phyloP scores from a whole-genome alignment of 2,888 invertebrate species.

The Yponomeuta evonymella region DNA sequence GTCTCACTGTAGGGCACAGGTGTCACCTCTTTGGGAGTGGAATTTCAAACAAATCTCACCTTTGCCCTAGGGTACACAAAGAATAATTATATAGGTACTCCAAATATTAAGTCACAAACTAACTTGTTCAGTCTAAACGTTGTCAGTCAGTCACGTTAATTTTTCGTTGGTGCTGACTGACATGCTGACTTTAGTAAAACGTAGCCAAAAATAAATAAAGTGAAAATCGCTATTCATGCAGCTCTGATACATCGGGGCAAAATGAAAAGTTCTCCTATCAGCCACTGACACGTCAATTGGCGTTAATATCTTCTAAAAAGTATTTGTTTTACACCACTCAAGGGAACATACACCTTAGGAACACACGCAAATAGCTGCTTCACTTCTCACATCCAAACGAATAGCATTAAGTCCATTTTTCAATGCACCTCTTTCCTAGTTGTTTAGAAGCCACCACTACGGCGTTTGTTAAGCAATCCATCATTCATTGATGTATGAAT shows the following conservation, averaged over 20 bases:
- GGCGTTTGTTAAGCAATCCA: slow-evolving; percentile 62
- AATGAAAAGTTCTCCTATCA: slow-evolving; percentile 73
- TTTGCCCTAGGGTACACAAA: too few relatives aligned
- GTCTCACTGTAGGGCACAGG: too few relatives aligned
- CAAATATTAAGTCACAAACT: too few relatives aligned
- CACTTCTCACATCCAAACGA: neutral
- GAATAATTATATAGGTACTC: too few relatives aligned
- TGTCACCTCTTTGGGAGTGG: too few relatives aligned
- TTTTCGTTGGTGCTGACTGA: too few relatives aligned
- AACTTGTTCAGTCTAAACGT: too few relatives aligned
- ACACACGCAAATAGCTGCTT: slow-evolving; percentile 29
- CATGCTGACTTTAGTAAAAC: too few relatives aligned
- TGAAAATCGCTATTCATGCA: slow-evolving; percentile 64
- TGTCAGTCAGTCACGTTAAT: too few relatives aligned
- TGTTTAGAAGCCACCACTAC: slow-evolving; percentile 51
- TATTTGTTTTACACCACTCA: slow-evolving; percentile 36
- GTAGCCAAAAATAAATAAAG: slow-evolving; percentile 34
- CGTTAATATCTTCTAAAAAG: slow-evolving; percentile 63
- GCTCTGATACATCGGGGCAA: slow-evolving; percentile 53
- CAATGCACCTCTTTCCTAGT: slow-evolving; percentile 41
- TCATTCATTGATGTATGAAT: slow-evolving; percentile 52
- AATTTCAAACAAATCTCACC: too few relatives aligned
- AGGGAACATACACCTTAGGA: slow-evolving; percentile 52
- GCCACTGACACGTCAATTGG: slow-evolving; percentile 69
- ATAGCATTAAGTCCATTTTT: slow-evolving; percentile 39